These are phyloP conservation scores for Brienomyrus brachyistius DNA, from an alignment of 2,113 vertebrate genomes.

Conservation along the genomic window DNA sequence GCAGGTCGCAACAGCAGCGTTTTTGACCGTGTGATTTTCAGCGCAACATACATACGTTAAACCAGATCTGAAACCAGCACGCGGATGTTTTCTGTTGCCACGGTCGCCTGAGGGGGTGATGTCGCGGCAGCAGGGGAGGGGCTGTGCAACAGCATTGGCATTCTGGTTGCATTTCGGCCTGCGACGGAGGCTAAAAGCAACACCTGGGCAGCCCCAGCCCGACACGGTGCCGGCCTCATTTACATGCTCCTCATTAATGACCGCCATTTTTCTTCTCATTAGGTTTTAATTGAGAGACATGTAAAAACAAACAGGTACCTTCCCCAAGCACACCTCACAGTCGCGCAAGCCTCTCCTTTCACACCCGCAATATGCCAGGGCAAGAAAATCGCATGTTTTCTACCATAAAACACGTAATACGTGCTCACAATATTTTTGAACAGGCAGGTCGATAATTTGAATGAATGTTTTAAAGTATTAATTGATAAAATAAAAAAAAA, in stretches of 20 bases:
- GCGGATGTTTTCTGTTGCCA: not conserved
- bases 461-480: not conserved
- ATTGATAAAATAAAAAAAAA: not conserved
- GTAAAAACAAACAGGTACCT: slow-evolving; percentile 2
- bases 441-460: not conserved
- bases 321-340: not conserved
- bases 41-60: not conserved
- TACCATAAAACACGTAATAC: not conserved
- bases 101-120: not conserved
- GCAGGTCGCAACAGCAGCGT: not conserved
- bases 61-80: not conserved
- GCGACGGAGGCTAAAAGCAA: not conserved
- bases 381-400: not conserved
- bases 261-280: slow-evolving; percentile 15
- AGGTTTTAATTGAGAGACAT: slow-evolving; percentile 11
- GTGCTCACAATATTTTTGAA: not conserved
- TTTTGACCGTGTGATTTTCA: not conserved
- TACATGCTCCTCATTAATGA: slow-evolving; percentile 20
- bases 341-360: not conserved
- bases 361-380: not conserved
- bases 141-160: not conserved
- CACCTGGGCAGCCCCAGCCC: slow-evolving; percentile 12
- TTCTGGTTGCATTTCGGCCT: not conserved
- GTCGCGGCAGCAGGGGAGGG: no score
- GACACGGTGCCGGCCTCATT: not conserved